Evolutionary conservation across 2,888 invertebrate genomes (phyloP).

Genomic region (Clostera curtula): DNA sequence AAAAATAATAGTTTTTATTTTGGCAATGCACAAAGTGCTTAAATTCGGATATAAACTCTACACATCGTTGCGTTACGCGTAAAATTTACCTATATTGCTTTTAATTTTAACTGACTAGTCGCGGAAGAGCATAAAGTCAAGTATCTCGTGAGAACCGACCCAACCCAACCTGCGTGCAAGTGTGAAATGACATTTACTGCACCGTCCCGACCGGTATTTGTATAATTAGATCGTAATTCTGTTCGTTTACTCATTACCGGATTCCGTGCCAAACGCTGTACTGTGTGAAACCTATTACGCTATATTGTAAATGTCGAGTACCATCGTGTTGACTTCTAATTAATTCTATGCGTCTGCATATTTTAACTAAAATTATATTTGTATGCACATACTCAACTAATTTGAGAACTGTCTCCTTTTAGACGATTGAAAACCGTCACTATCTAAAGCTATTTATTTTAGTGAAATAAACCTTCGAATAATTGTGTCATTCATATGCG

Average conservation of each 20-base stretch:
- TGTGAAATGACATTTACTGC: conserved; percentile 57
- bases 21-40: too few relatives aligned
- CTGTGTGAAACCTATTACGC: not conserved
- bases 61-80: conserved; percentile 34
- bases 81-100: conserved; percentile 40
- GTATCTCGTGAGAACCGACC: conserved; percentile 37
- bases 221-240: conserved; percentile 64
- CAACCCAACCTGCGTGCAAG: conserved; percentile 22
- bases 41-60: too few relatives aligned
- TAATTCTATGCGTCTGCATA: too few relatives aligned
- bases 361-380: too few relatives aligned
- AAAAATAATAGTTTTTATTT: too few relatives aligned
- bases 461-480: too few relatives aligned
- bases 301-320: conserved; percentile 1
- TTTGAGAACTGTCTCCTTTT: too few relatives aligned
- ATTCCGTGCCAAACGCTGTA: conserved; percentile 30
- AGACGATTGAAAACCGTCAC: too few relatives aligned
- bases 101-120: conserved; percentile 32
- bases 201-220: conserved; percentile 40
- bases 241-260: conserved; percentile 39
- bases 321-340: not conserved
- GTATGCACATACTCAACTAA: too few relatives aligned
- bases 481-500: too few relatives aligned
- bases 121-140: conserved; percentile 31
- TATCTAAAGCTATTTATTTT: too few relatives aligned